phyloP scores from a whole-genome alignment of 2,113 vertebrate genomes.

The Nycticorax nycticorax region DNA sequence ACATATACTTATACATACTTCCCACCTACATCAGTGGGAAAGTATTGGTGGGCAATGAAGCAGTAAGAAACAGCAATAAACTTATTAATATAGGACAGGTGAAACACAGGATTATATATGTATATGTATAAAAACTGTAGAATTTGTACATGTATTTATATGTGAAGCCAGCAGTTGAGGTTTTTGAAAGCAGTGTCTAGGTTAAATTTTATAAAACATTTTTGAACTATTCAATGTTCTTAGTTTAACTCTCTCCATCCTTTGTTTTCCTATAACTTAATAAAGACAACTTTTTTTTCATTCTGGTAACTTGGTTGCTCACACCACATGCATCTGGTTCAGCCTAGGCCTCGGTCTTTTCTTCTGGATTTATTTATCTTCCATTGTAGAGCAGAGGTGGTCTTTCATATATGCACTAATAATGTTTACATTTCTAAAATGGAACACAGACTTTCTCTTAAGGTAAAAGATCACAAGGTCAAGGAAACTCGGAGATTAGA shows the following conservation, averaged over 20 bases:
- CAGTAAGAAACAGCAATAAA: background rate
- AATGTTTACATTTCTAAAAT: conserved; percentile 81
- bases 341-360: conserved; percentile 52
- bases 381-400: conserved; percentile 68
- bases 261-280: background rate
- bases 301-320: background rate
- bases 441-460: conserved; percentile 72
- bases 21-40: background rate
- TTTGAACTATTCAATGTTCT: background rate
- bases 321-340: conserved; percentile 7
- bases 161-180: background rate
- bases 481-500: conserved; percentile 77
- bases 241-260: background rate
- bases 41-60: background rate
- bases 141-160: background rate
- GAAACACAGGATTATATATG: background rate
- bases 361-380: conserved; percentile 76
- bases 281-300: background rate
- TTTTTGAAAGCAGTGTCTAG: background rate
- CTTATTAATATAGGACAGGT: background rate
- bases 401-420: conserved; percentile 76
- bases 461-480: conserved; percentile 72
- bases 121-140: background rate
- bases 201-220: background rate
- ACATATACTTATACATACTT: background rate